A percentile compares a stretch with the other conserved stretches of the same genome.
Evolutionary conservation across 1,140 invertebrate genomes (phyloP).

Genomic region (Wasmannia auropunctata): DNA sequence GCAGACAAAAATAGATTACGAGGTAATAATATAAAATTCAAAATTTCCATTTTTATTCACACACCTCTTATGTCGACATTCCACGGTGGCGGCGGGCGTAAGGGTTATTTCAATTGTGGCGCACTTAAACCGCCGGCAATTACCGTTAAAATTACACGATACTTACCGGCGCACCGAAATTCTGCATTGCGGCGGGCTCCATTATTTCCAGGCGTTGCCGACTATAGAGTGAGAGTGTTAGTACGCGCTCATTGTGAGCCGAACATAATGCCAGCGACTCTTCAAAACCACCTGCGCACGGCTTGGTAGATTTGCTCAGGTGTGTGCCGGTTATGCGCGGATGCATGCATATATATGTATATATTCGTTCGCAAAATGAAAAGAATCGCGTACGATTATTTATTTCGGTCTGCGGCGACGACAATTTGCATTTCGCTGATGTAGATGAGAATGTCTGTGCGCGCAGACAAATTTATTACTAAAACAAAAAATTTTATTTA

Average conservation of each 20-base stretch:
- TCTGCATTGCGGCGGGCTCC: constrained; percentile 78
- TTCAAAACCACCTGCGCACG: constrained; percentile 60
- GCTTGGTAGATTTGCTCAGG: constrained; percentile 50
- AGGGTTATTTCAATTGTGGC: constrained; percentile 80
- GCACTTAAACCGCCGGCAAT: constrained; percentile 76
- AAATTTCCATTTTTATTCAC: neutral
- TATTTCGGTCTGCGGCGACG: neutral
- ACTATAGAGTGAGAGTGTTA: constrained; percentile 36
- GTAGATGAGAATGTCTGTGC: neutral
- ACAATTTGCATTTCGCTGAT: neutral
- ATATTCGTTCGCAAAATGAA: constrained; percentile 32
- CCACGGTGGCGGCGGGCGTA: constrained; percentile 43
- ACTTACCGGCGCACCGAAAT: constrained; percentile 79
- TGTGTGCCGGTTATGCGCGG: constrained; percentile 5
- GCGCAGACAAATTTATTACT: neutral
- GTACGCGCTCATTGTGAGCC: constrained; percentile 64
- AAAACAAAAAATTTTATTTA: constrained; percentile 7
- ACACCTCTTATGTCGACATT: neutral
- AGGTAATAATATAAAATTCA: constrained; percentile 47
- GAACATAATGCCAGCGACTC: constrained; percentile 65
- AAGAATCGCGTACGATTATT: constrained; percentile 18
- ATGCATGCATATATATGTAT: no score
- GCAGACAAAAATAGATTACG: neutral
- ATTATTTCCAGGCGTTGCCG: constrained; percentile 76
- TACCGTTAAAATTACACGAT: constrained; percentile 80